phyloP scores from a whole-genome alignment of 2,888 invertebrate genomes.

The Podabrus alpinus region DNA sequence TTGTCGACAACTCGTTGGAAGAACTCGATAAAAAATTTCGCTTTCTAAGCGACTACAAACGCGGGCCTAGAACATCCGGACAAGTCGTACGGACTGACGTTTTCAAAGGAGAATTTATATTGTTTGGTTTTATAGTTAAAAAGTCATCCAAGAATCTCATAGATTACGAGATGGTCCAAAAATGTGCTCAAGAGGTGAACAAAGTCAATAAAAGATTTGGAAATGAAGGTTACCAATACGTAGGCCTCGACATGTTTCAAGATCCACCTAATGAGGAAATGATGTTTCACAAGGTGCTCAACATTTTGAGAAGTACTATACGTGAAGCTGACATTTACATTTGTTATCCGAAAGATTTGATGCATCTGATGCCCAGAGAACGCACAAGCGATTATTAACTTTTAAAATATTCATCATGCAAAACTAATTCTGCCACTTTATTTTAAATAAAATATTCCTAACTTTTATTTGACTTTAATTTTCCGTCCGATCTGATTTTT shows the following conservation, averaged over 20 bases:
- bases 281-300: slow-evolving; percentile 46
- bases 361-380: slow-evolving; percentile 12
- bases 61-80: slow-evolving; percentile 37
- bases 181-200: slow-evolving; percentile 35
- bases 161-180: slow-evolving; percentile 36
- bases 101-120: slow-evolving; percentile 28
- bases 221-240: slow-evolving; percentile 30
- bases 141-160: slow-evolving; percentile 31
- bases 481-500: not conserved
- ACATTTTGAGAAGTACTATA: slow-evolving; percentile 45
- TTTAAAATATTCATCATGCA: not conserved
- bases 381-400: not conserved
- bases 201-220: slow-evolving; percentile 28
- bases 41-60: slow-evolving; percentile 41
- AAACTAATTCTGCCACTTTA: not conserved
- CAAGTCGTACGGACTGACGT: slow-evolving; percentile 37
- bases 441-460: not conserved
- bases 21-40: slow-evolving; percentile 44
- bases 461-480: not conserved
- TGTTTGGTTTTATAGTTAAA: slow-evolving; percentile 43
- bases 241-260: slow-evolving; percentile 40
- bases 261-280: slow-evolving; percentile 38
- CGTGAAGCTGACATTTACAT: slow-evolving; percentile 42
- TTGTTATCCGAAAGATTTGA: slow-evolving; percentile 39
- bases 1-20: slow-evolving; percentile 41